Conservation (phyloP, 2,113 vertebrate genomes). For the Petrocephalus zakoni region DNA sequence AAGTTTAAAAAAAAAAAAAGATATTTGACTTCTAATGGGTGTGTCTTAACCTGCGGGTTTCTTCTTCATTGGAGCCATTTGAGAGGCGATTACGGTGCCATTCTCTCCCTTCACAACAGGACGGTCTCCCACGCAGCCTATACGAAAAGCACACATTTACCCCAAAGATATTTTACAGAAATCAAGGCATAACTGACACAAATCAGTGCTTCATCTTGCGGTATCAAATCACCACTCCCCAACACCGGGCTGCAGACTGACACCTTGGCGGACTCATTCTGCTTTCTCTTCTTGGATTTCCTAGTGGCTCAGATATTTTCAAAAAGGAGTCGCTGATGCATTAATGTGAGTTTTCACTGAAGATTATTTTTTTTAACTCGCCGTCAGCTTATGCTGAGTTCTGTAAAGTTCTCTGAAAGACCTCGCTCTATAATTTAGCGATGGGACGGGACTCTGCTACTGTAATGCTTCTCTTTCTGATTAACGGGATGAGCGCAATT, state of each 20-base stretch:
- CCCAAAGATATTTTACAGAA: neutral
- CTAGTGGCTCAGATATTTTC: neutral
- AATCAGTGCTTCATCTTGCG: neutral
- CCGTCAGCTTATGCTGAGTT: neutral
- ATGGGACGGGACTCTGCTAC: constrained; percentile 45
- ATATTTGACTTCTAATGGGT: constrained; percentile 6
- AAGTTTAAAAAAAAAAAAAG: neutral
- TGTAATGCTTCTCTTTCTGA: constrained; percentile 43
- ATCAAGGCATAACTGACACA: neutral
- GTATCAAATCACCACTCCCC: neutral
- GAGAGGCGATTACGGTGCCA: constrained; percentile 4
- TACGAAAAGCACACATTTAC: neutral
- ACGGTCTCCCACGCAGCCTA: neutral
- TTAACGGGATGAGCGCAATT: constrained; percentile 40
- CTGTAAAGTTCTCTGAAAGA: neutral
- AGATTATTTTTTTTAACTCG: neutral
- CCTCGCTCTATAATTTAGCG: neutral
- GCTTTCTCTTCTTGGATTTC: neutral
- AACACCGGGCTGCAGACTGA: neutral
- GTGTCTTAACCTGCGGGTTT: constrained; percentile 12
- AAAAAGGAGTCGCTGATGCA: neutral
- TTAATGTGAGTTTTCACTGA: neutral
- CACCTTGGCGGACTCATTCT: neutral
- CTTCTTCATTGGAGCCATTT: neutral
- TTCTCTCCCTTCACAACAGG: neutral